phyloP scores from a whole-genome alignment of 2,888 invertebrate genomes.

The Dinocampus coccinellae region DNA sequence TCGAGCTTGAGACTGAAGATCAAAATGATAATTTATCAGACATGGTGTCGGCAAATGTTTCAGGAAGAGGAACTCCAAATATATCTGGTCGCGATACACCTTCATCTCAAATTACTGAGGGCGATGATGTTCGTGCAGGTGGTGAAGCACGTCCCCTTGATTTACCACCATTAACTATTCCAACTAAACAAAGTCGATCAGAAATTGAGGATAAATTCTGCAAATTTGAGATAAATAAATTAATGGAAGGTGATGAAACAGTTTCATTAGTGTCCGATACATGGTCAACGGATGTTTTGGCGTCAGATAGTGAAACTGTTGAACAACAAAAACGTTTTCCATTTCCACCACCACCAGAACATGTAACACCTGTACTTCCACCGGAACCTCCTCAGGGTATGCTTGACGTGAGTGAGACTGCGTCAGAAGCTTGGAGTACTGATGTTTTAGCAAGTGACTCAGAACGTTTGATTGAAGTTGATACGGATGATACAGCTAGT shows the following conservation, averaged over 20 bases:
- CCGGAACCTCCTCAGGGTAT: slow-evolving; percentile 67
- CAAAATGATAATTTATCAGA: slow-evolving; percentile 96
- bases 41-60: slow-evolving; percentile 96
- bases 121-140: slow-evolving; percentile 73
- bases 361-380: slow-evolving; percentile 68
- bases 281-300: slow-evolving; percentile 98
- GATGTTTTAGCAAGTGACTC: slow-evolving; percentile 95
- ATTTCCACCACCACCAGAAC: slow-evolving; percentile 60
- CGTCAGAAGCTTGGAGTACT: slow-evolving; percentile 98
- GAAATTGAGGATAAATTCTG: slow-evolving; percentile 99
- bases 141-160: slow-evolving; percentile 65
- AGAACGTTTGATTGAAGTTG: slow-evolving; percentile 89
- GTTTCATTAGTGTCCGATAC: slow-evolving; percentile 97
- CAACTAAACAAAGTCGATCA: slow-evolving; percentile 82
- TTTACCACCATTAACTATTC: slow-evolving; percentile 67
- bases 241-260: slow-evolving; percentile 87
- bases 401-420: slow-evolving; percentile 89
- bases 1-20: slow-evolving; percentile 89
- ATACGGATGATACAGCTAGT: slow-evolving; percentile 77
- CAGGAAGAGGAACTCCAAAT: slow-evolving; percentile 92
- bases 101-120: slow-evolving; percentile 90
- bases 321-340: slow-evolving; percentile 79
- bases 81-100: slow-evolving; percentile 97
- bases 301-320: slow-evolving; percentile 95
- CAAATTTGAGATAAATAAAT: slow-evolving; percentile 92